These are phyloP conservation scores for Sipha maydis DNA, from an alignment of 2,888 invertebrate genomes.

Conservation along the genomic window DNA sequence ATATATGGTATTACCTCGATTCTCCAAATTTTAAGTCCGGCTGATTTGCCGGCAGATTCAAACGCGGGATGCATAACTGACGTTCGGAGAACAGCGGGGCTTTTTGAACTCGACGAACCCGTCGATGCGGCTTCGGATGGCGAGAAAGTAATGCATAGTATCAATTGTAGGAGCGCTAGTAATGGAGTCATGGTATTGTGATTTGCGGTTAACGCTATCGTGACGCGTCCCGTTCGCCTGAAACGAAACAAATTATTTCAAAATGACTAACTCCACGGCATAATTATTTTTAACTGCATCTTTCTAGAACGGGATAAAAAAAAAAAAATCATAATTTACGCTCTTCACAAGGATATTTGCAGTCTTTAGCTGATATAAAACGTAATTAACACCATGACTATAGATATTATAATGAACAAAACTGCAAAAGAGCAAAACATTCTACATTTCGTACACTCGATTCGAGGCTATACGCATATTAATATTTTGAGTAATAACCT, in stretches of 20 bases:
- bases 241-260: neutral
- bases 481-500: too few species aligned
- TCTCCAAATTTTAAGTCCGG: slow-evolving; percentile 82
- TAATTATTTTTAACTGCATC: too few species aligned
- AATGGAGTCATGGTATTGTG: slow-evolving; percentile 17
- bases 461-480: too few species aligned
- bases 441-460: too few species aligned
- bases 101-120: slow-evolving; percentile 15
- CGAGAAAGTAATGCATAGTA: slow-evolving; percentile 7
- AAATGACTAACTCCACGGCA: neutral
- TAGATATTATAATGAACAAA: too few species aligned
- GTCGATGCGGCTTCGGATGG: slow-evolving; percentile 47
- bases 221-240: slow-evolving; percentile 29
- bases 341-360: too few species aligned
- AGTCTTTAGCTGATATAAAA: too few species aligned
- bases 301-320: too few species aligned
- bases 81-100: slow-evolving; percentile 19
- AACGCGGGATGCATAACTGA: slow-evolving; percentile 72
- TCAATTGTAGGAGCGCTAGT: slow-evolving; percentile 51
- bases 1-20: slow-evolving; percentile 74
- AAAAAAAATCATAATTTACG: too few species aligned
- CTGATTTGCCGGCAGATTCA: slow-evolving; percentile 75
- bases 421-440: too few species aligned
- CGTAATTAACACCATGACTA: too few species aligned
- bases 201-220: slow-evolving; percentile 32